Base-by-base conservation (phyloP, 2,797 vertebrate species). In the Oreochromis mossambicus region DNA sequence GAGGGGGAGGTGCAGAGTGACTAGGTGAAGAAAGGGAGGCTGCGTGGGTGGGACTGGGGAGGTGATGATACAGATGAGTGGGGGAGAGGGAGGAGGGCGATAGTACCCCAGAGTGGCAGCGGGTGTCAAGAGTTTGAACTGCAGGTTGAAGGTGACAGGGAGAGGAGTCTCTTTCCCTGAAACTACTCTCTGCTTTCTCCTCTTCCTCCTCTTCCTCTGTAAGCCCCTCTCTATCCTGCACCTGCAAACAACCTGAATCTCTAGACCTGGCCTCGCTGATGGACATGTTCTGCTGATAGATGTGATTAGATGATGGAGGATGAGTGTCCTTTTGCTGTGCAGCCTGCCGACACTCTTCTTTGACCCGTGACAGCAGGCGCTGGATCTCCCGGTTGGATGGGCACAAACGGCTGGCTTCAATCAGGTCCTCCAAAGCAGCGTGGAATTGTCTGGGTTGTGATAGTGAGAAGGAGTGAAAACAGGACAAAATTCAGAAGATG, bases 351-450 rank as follows among this genome's bases (percentile, higher is more conserved):
- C 97, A 99, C 88, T 99, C 98, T 66, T 99, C 98, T 83, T 98
- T 98, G 83, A 99, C 98, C 17, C 98, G 94, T 92, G 98, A 90
- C 91, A 99, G 95, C 86, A 99, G 97, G 56, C 98, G 96, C 95
- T 98, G 98, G 94, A 99, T 99, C 95, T 99, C 98, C 24, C 98
- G 97, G 95, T 99, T 99, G 93, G 98, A 98, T 14, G 98, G 98
- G 86, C 98, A 99, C 50, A 99, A 96, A 82, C 96, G 97, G 93
- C 98, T 96, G 92, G 98, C 98, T 94, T 99, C 98, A 15, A 97
- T 98, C 95, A 99, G 97, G 95, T 99, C 98, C 95, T 99, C 98
- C 94, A 99, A 96, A 46, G 98, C 98, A 89, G 97, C 97, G 79
- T 97, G 96, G 94, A 98, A 99, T 95, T 98, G 98, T 95, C 98